Base-by-base conservation (phyloP, 2,888 invertebrate genomes). In the Galeopsomyia nigrocyanea region DNA sequence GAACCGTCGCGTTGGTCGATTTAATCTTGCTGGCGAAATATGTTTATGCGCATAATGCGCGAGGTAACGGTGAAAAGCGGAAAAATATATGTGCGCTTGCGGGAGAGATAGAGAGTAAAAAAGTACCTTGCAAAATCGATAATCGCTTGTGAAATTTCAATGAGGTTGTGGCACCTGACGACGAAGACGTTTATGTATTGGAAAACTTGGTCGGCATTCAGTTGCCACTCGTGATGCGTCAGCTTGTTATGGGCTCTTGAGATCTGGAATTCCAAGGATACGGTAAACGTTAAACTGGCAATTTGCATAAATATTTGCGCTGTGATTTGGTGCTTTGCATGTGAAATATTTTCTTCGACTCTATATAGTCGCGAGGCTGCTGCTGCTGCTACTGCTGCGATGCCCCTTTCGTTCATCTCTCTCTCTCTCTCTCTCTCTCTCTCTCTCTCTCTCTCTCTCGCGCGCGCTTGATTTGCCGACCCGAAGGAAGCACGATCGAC, bases 101-200 rank as follows among this genome's bases (percentile, higher is more conserved):
- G 13, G n/a, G 21, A 16, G 14, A 21, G 3, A 47, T n/a, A n/a
- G n/a, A n/a, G n/a, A n/a, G n/a, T n/a, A 16, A 55, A 55, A 13
- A 53, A 17, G 10, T 68, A 90, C 87, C 95, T 90, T 3, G 94
- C 95, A 87, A 96, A 97, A 69, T 94, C 93, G 73, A 95, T 92
- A 93, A 96, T 95, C 65, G 94, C 92, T 80, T 95, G 93, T 83
- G 95, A 96, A 19, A 97, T 92, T 87, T 96, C 94, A 61, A 95
- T 90, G 87, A 96, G 90, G 86, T 97, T 95, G 74, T 92, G 91
- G 79, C 96, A 93, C 64, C 97, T 89, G 84, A 94, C 93, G 46
- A 95, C 90, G 82, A 95, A 96, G 0, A 95, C 93, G 84, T 96
- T 94, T 16, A 96, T 89, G 81, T 95, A 94, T 80, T 94, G 94